Percentiles rank a stretch among this genome's conserved stretches.
Conservation (phyloP, 2,113 vertebrate species). For the Pangasianodon gigas region DNA sequence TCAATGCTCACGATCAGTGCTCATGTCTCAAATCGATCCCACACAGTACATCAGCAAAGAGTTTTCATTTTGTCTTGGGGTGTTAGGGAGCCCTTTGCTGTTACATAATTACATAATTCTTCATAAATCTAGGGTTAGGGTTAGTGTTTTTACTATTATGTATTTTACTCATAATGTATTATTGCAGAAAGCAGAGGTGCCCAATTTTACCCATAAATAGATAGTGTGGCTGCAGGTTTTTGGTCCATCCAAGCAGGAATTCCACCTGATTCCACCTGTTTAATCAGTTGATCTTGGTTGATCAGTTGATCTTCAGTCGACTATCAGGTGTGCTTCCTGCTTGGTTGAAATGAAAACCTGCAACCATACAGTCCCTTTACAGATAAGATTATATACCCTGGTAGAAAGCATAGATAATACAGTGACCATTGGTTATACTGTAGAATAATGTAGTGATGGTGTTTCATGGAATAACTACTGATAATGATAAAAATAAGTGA, state of each 20-base stretch:
- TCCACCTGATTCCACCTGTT: background rate
- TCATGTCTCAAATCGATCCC: conserved; percentile 30
- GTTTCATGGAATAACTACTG: background rate
- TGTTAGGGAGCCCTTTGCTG: background rate
- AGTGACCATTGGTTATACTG: background rate
- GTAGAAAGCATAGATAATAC: background rate
- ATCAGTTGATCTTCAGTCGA: background rate
- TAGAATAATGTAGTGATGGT: background rate
- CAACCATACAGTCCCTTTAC: background rate
- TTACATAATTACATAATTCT: background rate
- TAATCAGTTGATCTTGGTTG: no score
- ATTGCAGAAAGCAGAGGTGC: background rate
- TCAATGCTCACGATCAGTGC: background rate
- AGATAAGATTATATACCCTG: background rate
- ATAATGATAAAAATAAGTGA: background rate
- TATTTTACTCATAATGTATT: background rate
- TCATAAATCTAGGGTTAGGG: background rate
- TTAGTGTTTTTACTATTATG: no score
- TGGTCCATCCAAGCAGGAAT: background rate
- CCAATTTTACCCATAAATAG: background rate
- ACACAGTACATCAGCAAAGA: background rate
- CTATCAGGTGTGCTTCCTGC: background rate
- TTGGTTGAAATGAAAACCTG: background rate
- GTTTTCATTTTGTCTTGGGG: background rate
- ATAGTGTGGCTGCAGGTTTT: background rate